These are phyloP conservation scores for Porites divaricata DNA, from an alignment of 92 coral and sea anemone genomes.

Conservation along the genomic window DNA sequence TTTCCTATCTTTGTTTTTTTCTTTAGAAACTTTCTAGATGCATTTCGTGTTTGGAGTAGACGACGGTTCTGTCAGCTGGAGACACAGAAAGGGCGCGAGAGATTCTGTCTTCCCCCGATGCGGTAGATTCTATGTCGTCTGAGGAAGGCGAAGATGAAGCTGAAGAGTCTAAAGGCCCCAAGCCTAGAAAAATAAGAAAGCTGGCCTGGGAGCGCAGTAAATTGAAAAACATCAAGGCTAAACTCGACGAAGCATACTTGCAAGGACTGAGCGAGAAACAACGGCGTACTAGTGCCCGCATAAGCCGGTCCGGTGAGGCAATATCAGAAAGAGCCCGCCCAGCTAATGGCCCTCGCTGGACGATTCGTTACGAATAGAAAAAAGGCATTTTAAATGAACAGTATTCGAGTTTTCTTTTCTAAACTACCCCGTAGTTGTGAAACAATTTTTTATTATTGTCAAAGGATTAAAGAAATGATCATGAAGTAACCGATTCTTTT, in stretches of 20 bases:
- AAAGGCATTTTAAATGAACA: too few species aligned
- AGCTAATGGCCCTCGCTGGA: neutral
- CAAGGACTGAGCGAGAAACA: neutral
- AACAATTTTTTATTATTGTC: too few species aligned
- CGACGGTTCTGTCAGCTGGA: conserved; percentile 1
- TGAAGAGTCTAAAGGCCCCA: neutral
- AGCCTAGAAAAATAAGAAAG: neutral
- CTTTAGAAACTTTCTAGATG: conserved; percentile 24
- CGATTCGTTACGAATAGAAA: neutral
- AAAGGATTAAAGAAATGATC: too few species aligned
- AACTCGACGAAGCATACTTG: neutral
- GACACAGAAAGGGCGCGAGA: conserved; percentile 21
- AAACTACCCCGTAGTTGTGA: too few species aligned
- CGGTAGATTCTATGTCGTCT: neutral
- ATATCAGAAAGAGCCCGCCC: neutral
- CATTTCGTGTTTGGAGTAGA: neutral
- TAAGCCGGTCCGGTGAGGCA: neutral
- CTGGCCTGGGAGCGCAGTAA: neutral
- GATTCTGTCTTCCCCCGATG: conserved; percentile 3
- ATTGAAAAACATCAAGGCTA: neutral
- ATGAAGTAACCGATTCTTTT: too few species aligned
- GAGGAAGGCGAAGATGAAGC: neutral
- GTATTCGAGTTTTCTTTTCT: too few species aligned
- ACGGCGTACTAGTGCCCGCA: neutral
- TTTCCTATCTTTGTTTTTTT: neutral